These are phyloP conservation scores for Scaptomyza reducta DNA, from an alignment of 2,888 invertebrate genomes.

Conservation along the genomic window DNA sequence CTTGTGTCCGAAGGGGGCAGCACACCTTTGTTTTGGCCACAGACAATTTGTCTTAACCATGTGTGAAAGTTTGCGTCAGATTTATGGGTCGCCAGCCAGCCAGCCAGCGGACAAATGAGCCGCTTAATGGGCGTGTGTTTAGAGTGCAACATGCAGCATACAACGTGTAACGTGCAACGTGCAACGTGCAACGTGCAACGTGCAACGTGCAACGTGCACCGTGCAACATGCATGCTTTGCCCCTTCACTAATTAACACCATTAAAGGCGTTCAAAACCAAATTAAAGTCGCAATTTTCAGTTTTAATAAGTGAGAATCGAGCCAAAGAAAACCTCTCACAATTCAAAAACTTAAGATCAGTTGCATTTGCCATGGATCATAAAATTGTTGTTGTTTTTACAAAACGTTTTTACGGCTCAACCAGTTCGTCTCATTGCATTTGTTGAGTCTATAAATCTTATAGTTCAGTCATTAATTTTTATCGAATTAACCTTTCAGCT, in stretches of 20 bases:
- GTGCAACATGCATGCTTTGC: constrained; percentile 40
- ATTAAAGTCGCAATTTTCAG: constrained; percentile 33
- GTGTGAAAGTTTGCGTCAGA: constrained; percentile 77
- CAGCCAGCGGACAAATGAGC: constrained; percentile 64
- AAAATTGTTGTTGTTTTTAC: constrained; percentile 15
- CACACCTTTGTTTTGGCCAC: constrained; percentile 65
- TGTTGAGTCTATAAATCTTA: constrained; percentile 2
- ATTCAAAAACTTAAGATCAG: neutral
- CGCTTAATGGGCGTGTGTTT: constrained; percentile 62
- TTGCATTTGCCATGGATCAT: constrained; percentile 23
- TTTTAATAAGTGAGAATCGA: constrained; percentile 37
- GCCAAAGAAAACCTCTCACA: constrained; percentile 30
- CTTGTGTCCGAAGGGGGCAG: constrained; percentile 11
- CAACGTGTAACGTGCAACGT: constrained; percentile 23
- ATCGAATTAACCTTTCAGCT: neutral
- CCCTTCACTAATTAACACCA: constrained; percentile 60
- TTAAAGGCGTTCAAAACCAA: constrained; percentile 19
- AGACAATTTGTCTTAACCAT: constrained; percentile 75
- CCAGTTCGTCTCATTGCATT: too few species aligned
- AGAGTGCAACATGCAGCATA: constrained; percentile 29
- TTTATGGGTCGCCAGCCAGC: constrained; percentile 53
- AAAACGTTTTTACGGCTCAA: constrained; percentile 19
- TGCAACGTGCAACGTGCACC: too few species aligned
- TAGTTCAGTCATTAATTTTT: constrained; percentile 22
- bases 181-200: constrained; percentile 14